phyloP scores from a whole-genome alignment of 2,888 invertebrate genomes.

The Sepioteuthis lessoniana region DNA sequence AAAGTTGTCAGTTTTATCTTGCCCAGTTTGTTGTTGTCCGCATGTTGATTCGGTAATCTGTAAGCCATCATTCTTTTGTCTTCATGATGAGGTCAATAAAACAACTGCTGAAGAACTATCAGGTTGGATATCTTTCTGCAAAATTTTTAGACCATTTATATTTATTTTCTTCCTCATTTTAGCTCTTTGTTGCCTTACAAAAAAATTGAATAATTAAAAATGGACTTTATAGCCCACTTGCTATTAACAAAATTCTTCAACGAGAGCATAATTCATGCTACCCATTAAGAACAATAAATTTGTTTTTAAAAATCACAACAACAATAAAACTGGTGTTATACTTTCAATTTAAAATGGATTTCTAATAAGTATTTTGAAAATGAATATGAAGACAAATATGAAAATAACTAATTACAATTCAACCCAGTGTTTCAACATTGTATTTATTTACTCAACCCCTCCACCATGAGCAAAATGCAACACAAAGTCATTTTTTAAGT shows the following conservation, averaged over 20 bases:
- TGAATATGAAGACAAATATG: too few relatives aligned
- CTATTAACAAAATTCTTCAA: background rate
- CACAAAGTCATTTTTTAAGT: too few relatives aligned
- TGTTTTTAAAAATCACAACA: background rate
- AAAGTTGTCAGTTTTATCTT: background rate
- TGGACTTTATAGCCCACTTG: background rate
- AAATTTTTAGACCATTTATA: background rate
- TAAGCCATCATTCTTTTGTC: background rate
- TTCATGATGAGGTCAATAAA: background rate
- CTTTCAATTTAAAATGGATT: background rate
- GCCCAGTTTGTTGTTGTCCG: background rate
- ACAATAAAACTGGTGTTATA: background rate
- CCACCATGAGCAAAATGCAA: too few relatives aligned
- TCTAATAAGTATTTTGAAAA: background rate
- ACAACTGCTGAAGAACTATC: background rate
- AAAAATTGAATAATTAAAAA: background rate
- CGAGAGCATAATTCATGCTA: background rate
- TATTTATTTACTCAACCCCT: background rate
- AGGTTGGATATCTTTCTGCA: background rate
- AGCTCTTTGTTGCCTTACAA: background rate
- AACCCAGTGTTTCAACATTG: background rate
- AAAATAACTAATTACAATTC: background rate
- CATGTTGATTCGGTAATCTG: constrained; percentile 13
- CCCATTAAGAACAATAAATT: background rate
- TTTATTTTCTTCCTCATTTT: background rate